Evolutionary conservation across 2,797 vertebrate genomes (phyloP).

Genomic region (Notolepis coatsorum): DNA sequence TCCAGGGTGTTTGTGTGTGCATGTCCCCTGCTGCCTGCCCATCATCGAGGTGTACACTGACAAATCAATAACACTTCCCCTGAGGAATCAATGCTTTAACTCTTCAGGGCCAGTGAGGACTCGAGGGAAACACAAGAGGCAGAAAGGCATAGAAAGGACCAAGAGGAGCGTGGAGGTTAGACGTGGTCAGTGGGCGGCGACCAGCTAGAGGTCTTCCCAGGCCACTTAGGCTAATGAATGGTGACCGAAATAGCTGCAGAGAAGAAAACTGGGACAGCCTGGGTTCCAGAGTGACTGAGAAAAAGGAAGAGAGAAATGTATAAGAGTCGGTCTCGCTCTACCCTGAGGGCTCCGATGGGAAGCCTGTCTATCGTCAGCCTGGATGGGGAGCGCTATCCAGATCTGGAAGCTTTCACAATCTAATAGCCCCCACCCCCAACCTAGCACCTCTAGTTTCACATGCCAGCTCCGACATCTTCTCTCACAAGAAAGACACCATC

Average conservation of each 20-base stretch:
- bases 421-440: no score
- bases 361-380: conserved; percentile 30
- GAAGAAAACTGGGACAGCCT: conserved; percentile 49
- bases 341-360: conserved; percentile 10
- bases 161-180: neutral
- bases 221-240: conserved; percentile 40
- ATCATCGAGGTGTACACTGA: conserved; percentile 31
- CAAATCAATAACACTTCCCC: conserved; percentile 45
- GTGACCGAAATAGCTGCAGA: conserved; percentile 49
- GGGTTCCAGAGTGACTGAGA: conserved; percentile 36
- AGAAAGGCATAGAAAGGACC: neutral
- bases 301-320: conserved; percentile 30
- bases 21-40: conserved; percentile 6
- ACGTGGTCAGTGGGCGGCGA: neutral
- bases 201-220: conserved; percentile 18
- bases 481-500: no score
- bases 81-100: conserved; percentile 25
- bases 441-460: no score
- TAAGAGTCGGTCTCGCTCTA: conserved; percentile 25
- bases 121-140: neutral
- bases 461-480: no score
- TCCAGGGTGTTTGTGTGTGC: neutral
- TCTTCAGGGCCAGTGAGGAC: neutral
- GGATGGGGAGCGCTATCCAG: neutral
- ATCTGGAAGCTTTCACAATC: conserved; percentile 9